Evolutionary conservation across 2,888 invertebrate genomes (phyloP), one percentile per base, ranked within the genome.

Genomic region (Chrysolina americana): DNA sequence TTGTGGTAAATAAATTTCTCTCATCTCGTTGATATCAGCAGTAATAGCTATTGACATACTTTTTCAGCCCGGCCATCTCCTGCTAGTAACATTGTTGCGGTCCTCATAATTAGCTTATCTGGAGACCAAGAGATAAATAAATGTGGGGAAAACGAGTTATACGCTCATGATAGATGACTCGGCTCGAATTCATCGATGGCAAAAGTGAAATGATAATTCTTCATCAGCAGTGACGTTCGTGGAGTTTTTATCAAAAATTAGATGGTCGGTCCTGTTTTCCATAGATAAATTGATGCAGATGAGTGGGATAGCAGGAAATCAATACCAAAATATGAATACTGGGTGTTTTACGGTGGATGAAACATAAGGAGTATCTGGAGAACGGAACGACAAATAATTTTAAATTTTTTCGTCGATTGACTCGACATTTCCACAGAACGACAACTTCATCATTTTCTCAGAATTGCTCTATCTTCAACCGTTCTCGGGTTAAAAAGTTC

Each of bases 1-100:
- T 53, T 13, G 19, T 53, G 21, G 53, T 53, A 21, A 53, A 53
- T 53, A 53, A 53, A 53, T 53, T 53, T 53, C 53, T 53, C 53
- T 53, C 21, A 11, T 53, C 53, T 53, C 11, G 15, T 53, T 21
- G 53, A 53, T 53, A 53, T 53, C 53, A 53, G 48, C n/a, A 48
- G 53, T 53, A 21, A 53, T 15, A 53, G 53, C 21, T 21, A 53
- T 53, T 53, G 53, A 53, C 53, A 53, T 13, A 53, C 53, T 53
- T 53, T 53, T 53, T 53, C 21, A 13, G 13, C 11, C 21, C 53
- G 21, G 53, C 53, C 19, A 53, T 53, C 53, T 53, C 53, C 21
- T 53, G 53, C 53, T 53, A 11, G 53, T 21, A 11, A 21, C 53
- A 53, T 53, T 53, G 53, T 11, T 21, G 53, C 53, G 11, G 13